Percentiles rank a stretch among this genome's conserved stretches.
Evolutionary conservation across 2,888 invertebrate species (phyloP).

Genomic region (Drosophila imparisetae): DNA sequence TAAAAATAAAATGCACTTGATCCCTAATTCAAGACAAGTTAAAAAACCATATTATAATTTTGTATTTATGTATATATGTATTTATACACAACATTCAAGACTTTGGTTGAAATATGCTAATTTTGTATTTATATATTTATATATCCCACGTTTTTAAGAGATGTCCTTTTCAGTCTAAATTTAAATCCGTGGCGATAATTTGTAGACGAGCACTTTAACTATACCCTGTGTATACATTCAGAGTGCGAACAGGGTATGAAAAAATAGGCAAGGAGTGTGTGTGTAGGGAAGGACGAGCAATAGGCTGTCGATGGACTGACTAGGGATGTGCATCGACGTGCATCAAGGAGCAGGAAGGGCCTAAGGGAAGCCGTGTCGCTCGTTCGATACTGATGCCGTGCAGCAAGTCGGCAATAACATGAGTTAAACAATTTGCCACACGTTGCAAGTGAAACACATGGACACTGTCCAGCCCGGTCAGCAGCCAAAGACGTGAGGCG

Average conservation of each 20-base stretch:
- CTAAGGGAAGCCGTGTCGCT: slow-evolving; percentile 7
- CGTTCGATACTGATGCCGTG: slow-evolving; percentile 82
- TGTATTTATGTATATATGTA: not conserved
- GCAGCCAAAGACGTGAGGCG: slow-evolving; percentile 88
- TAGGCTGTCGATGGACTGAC: slow-evolving; percentile 29
- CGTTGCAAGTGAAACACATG: slow-evolving; percentile 88
- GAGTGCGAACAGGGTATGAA: not conserved
- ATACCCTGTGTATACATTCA: not conserved
- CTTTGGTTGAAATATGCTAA: not conserved
- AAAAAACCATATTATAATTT: no score
- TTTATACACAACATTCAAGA: not conserved
- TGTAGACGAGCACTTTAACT: not conserved
- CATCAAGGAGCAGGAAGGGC: not conserved
- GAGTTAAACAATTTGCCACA: slow-evolving; percentile 87
- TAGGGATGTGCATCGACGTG: slow-evolving; percentile 3
- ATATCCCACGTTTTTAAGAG: not conserved
- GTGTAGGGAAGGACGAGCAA: slow-evolving; percentile 7
- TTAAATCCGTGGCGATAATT: not conserved
- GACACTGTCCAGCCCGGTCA: slow-evolving; percentile 87
- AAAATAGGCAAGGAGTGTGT: slow-evolving; percentile 3
- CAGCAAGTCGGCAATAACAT: slow-evolving; percentile 86
- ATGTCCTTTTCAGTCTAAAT: not conserved
- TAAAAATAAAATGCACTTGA: no score
- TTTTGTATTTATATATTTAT: not conserved
- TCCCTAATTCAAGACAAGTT: no score